Conservation (phyloP, 2,113 vertebrate genomes). For the Solenodon paradoxus region DNA sequence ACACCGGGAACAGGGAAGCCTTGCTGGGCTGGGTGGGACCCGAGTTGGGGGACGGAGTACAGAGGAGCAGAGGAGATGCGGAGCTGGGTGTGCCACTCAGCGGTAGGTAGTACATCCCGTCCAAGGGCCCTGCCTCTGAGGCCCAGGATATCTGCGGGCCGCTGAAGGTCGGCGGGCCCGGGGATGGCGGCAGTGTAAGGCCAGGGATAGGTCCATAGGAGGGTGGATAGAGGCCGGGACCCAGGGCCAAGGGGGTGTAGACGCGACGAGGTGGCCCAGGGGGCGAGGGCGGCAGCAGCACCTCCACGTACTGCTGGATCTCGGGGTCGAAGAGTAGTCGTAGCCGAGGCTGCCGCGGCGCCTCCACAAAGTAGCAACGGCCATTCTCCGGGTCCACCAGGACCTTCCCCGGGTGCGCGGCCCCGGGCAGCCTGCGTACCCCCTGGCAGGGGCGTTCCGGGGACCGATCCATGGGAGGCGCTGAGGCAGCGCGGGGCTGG, state of each 20-base stretch:
- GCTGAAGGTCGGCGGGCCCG: constrained; percentile 76
- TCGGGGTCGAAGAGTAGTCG: constrained; percentile 95
- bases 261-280: constrained; percentile 83
- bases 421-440: constrained; percentile 44
- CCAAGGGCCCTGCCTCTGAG: constrained; percentile 88
- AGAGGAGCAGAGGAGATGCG: constrained; percentile 74
- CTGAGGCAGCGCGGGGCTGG: constrained; percentile 65
- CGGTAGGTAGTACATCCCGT: constrained; percentile 93
- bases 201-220: constrained; percentile 86
- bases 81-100: constrained; percentile 89
- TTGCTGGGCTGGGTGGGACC: constrained; percentile 50
- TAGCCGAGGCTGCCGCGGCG: constrained; percentile 89
- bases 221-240: constrained; percentile 82
- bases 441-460: background rate
- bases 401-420: constrained; percentile 83
- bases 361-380: constrained; percentile 94
- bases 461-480: constrained; percentile 56
- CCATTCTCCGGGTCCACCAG: constrained; percentile 94
- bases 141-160: constrained; percentile 81
- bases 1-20: constrained; percentile 53
- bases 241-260: constrained; percentile 84
- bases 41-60: constrained; percentile 53
- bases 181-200: constrained; percentile 77
- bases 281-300: constrained; percentile 86
- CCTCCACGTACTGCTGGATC: constrained; percentile 94